phyloP scores from a whole-genome alignment of 2,797 vertebrate genomes.

The Bufotes viridis region DNA sequence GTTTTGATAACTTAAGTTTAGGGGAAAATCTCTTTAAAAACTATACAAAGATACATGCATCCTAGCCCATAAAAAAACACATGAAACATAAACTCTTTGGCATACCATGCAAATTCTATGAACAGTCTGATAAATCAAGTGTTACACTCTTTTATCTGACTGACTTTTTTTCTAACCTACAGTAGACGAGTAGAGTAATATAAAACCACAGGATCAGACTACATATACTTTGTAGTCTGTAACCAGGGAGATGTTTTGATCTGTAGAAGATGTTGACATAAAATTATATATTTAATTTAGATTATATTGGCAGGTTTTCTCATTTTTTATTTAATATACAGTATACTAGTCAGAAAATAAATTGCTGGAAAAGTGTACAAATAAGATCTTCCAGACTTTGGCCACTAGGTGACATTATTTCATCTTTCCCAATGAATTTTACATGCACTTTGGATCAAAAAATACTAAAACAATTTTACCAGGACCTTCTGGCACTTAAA shows the following conservation, averaged over 20 bases:
- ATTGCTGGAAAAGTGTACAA: neutral
- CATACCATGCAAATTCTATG: too few species aligned
- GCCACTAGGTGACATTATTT: conserved; percentile 5
- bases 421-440: neutral
- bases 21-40: too few species aligned
- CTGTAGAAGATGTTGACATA: neutral
- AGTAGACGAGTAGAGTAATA: neutral
- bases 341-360: neutral
- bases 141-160: neutral
- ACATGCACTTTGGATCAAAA: neutral
- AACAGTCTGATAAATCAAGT: too few species aligned
- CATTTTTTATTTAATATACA: neutral
- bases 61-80: too few species aligned
- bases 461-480: neutral
- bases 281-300: neutral
- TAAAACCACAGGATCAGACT: neutral
- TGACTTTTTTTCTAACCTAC: neutral
- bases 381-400: neutral
- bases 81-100: too few species aligned
- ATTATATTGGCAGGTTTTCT: neutral
- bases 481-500: conserved; percentile 39
- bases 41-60: too few species aligned
- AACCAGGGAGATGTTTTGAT: neutral
- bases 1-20: too few species aligned
- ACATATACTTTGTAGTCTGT: neutral